phyloP scores from a whole-genome alignment of 2,797 vertebrate species.

The Mormyrus proboscirostris region DNA sequence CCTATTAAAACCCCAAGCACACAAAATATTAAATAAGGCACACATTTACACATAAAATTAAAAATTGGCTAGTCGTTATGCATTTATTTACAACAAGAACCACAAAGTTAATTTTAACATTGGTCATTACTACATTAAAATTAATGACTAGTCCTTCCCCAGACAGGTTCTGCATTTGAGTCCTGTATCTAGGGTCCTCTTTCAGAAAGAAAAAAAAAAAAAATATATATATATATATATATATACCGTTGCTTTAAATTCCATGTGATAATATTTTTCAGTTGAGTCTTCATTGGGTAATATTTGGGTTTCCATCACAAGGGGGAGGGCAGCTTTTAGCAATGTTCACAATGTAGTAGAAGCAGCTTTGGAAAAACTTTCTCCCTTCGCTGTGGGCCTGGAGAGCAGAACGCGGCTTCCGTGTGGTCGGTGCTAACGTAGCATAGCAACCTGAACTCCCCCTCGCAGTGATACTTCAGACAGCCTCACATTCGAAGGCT shows the following conservation, averaged over 20 bases:
- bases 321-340: not conserved
- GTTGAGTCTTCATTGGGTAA: not conserved
- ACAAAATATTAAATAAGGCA: slow-evolving; percentile 80
- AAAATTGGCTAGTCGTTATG: slow-evolving; percentile 77
- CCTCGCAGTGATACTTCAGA: slow-evolving; percentile 3
- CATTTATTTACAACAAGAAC: slow-evolving; percentile 74
- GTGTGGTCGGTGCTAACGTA: not conserved
- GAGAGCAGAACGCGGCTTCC: not conserved
- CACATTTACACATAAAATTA: slow-evolving; percentile 80
- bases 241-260: not conserved
- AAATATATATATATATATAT: not conserved
- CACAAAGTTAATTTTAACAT: slow-evolving; percentile 62
- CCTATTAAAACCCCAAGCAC: slow-evolving; percentile 47
- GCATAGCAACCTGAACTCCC: not conserved
- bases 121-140: slow-evolving; percentile 47
- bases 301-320: not conserved
- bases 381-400: not conserved
- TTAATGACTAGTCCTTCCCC: slow-evolving; percentile 19
- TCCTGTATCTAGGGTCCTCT: not conserved
- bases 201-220: not conserved
- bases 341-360: slow-evolving; percentile 5
- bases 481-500: slow-evolving; percentile 6
- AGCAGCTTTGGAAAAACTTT: slow-evolving; percentile 1
- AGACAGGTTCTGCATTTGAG: slow-evolving; percentile 24
- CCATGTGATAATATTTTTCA: slow-evolving; percentile 6